A percentile compares a stretch with the other conserved stretches of the same genome.
phyloP scores from a whole-genome alignment of 64 coral and sea anemone species.

The Montipora foliosa region DNA sequence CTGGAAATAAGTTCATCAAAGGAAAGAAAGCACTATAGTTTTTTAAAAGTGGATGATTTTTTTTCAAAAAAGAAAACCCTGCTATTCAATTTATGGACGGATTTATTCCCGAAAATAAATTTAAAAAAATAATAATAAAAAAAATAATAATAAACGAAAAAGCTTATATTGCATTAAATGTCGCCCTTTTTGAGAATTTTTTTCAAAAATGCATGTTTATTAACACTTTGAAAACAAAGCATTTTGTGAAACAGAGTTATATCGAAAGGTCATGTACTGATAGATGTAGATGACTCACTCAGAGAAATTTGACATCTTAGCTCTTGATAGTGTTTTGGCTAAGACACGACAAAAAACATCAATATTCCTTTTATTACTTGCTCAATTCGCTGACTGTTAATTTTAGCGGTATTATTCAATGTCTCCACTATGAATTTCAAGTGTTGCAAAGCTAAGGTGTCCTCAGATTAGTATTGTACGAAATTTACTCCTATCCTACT shows the following conservation, averaged over 20 bases:
- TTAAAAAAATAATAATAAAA: no score
- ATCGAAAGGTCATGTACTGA: neutral
- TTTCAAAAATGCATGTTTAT: no score
- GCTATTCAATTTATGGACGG: no score
- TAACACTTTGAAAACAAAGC: neutral
- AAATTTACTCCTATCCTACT: neutral
- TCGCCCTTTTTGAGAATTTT: neutral
- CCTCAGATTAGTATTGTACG: no score
- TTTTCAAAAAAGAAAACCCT: no score
- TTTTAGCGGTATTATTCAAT: neutral
- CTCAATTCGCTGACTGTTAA: no score
- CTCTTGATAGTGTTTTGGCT: neutral
- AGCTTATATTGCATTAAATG: neutral
- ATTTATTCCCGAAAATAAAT: no score
- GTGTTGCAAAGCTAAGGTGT: no score
- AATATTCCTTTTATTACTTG: neutral
- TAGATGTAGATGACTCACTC: neutral
- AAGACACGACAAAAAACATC: neutral
- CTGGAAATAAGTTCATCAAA: no score
- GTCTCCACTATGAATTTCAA: no score
- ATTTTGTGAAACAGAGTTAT: neutral
- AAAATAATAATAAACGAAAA: neutral
- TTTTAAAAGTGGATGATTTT: no score
- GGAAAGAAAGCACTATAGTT: no score
- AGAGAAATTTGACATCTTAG: neutral